Percentiles rank a stretch among this genome's conserved stretches.
Evolutionary conservation across 2,888 invertebrate species (phyloP).

Genomic region (Aphrophora alni): DNA sequence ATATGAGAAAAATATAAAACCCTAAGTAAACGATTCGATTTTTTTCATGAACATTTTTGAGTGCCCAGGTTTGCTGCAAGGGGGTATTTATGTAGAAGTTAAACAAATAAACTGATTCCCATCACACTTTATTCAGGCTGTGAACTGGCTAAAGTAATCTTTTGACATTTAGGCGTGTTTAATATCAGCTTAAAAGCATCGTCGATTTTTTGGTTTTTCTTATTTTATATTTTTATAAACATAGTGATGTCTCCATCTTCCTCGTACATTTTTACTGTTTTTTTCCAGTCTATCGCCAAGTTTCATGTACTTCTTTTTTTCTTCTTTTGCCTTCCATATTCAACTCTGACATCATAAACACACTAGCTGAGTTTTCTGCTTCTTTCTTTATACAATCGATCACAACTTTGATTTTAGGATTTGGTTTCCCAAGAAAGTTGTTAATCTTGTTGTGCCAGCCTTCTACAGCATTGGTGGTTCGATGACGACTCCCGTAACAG

Average conservation of each 20-base stretch:
- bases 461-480: too few species aligned
- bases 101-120: too few species aligned
- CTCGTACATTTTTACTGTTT: neutral
- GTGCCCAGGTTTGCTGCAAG: too few species aligned
- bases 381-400: slow-evolving; percentile 12
- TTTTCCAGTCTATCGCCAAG: neutral
- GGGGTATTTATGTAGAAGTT: too few species aligned
- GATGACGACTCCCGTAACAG: too few species aligned
- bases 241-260: slow-evolving; percentile 6
- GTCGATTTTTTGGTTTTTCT: neutral
- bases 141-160: too few species aligned
- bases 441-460: too few species aligned
- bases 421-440: neutral
- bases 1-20: too few species aligned
- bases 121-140: too few species aligned
- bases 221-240: neutral
- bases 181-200: slow-evolving; percentile 23
- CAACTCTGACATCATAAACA: neutral
- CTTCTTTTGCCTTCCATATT: slow-evolving; percentile 7
- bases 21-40: too few species aligned
- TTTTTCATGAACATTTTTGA: too few species aligned
- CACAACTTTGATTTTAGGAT: slow-evolving; percentile 13
- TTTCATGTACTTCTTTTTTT: slow-evolving; percentile 3
- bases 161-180: too few species aligned
- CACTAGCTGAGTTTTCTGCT: neutral